Conservation (phyloP, 2,113 vertebrate species). For the Grus americana region DNA sequence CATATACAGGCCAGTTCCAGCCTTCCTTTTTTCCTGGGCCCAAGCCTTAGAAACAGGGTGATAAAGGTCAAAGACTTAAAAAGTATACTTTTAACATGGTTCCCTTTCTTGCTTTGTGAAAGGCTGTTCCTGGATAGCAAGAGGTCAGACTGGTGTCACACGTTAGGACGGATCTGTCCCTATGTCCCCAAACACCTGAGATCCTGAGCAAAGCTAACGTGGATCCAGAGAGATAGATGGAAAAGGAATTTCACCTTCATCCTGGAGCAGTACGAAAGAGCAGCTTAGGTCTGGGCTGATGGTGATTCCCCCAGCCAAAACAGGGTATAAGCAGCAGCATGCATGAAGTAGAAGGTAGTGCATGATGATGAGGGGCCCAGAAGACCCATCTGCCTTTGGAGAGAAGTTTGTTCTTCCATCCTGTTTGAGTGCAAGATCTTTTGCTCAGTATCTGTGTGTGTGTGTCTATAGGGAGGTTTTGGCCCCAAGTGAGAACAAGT, state of each 20-base stretch:
- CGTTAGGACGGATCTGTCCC: neutral
- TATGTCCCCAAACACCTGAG: neutral
- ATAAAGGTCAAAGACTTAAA: neutral
- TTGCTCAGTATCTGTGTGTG: neutral
- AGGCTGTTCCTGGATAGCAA: neutral
- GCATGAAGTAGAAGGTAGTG: neutral
- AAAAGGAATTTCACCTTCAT: neutral
- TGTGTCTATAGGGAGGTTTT: neutral
- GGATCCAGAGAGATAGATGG: neutral
- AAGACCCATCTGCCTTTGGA: neutral
- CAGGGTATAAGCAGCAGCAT: neutral
- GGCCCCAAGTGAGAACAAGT: neutral
- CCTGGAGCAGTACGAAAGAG: neutral
- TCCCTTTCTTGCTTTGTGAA: neutral
- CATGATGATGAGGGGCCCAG: neutral
- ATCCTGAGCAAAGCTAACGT: accelerated
- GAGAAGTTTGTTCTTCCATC: neutral
- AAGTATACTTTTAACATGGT: neutral
- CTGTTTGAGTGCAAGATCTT: neutral
- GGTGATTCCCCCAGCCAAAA: accelerated
- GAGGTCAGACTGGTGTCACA: neutral
- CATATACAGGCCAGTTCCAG: neutral
- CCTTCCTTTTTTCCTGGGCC: neutral
- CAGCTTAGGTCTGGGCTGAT: neutral
- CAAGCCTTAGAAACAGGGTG: neutral